A percentile compares a stretch with the other conserved stretches of the same genome.
Conservation (phyloP, 2,797 vertebrate species). For the Gadopsis marmoratus region DNA sequence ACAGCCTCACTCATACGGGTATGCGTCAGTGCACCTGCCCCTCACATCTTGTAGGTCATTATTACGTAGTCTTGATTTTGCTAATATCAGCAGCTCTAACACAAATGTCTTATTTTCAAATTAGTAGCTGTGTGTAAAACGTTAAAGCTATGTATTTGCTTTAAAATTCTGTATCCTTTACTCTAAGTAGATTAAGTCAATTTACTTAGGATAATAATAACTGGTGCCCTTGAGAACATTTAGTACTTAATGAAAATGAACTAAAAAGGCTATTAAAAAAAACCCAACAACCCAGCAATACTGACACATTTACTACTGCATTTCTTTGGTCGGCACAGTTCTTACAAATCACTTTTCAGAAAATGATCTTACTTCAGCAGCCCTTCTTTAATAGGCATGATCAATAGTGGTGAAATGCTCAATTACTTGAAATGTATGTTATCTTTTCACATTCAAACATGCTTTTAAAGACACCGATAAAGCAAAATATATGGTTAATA, state of each 20-base stretch:
- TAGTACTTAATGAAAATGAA: neutral
- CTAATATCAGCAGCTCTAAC: neutral
- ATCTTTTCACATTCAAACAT: neutral
- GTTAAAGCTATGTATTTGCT: neutral
- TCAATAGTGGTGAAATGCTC: neutral
- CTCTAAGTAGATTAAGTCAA: neutral
- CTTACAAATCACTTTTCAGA: neutral
- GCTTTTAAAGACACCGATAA: neutral
- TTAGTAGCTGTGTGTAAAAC: neutral
- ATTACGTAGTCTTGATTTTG: conserved; percentile 19
- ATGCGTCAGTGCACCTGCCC: conserved; percentile 77
- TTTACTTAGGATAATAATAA: neutral
- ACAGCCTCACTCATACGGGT: conserved; percentile 93
- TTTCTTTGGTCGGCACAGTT: neutral
- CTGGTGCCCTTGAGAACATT: neutral
- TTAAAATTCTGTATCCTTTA: neutral
- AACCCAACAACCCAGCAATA: neutral
- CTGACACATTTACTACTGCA: neutral
- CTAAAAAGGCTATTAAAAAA: neutral
- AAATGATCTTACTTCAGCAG: neutral
- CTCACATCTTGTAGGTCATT: conserved; percentile 49
- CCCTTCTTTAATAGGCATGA: neutral
- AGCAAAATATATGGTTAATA: neutral
- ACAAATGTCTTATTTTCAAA: neutral
- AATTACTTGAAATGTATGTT: neutral